These are phyloP conservation scores for Silurus meridionalis DNA, from an alignment of 2,113 vertebrate species.

Conservation along the genomic window DNA sequence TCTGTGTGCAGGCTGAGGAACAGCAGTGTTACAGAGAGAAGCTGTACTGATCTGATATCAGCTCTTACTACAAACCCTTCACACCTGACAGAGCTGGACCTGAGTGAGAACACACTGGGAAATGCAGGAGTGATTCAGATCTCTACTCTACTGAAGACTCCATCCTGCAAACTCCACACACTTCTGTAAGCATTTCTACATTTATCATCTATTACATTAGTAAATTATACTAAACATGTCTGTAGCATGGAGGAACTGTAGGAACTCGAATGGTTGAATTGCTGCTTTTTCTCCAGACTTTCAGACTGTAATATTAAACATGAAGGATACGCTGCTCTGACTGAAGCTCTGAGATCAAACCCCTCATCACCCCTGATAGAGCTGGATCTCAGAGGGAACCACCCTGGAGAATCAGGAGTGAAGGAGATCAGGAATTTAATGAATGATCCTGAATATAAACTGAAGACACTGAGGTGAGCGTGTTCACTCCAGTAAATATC, in stretches of 20 bases:
- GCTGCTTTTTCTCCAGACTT: neutral
- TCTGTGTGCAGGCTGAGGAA: neutral
- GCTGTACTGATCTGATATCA: no score
- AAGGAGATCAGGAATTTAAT: neutral
- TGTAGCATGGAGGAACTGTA: no score
- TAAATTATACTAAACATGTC: neutral
- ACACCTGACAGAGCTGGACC: constrained; percentile 28
- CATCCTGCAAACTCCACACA: neutral
- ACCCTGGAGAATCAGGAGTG: neutral
- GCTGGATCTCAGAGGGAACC: neutral
- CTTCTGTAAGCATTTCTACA: neutral
- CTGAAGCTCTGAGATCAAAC: neutral
- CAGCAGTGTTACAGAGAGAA: no score
- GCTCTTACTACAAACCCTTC: neutral
- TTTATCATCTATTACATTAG: no score
- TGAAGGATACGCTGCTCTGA: neutral
- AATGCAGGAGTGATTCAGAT: neutral
- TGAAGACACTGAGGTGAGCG: neutral
- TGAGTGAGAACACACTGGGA: constrained; percentile 20
- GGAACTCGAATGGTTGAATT: neutral
- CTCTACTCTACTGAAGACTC: neutral
- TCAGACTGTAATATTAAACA: neutral
- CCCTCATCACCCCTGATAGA: neutral
- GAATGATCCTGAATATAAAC: neutral
- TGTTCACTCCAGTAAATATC: no score